A percentile compares a stretch with the other conserved stretches of the same genome.
These are phyloP conservation scores for Empis stercorea DNA, from an alignment of 2,888 invertebrate genomes.

Conservation along the genomic window DNA sequence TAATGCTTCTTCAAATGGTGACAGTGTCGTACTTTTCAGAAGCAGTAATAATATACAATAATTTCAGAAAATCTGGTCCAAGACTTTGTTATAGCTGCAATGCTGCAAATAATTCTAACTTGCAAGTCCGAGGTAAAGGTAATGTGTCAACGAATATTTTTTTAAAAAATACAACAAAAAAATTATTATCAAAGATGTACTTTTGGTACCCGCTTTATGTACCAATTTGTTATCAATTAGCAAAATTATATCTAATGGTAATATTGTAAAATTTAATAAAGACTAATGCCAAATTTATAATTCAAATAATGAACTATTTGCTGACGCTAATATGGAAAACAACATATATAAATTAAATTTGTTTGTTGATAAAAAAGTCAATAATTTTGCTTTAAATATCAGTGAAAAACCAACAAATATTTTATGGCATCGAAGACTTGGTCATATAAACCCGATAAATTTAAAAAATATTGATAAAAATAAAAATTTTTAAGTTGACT, in stretches of 20 bases:
- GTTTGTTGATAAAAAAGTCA: neutral
- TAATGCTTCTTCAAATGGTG: too few species aligned
- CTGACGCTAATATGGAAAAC: neutral
- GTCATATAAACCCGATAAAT: neutral
- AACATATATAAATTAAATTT: conserved; percentile 3
- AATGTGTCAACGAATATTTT: too few species aligned
- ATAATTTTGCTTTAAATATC: neutral
- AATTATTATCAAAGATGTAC: neutral
- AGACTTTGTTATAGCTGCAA: too few species aligned
- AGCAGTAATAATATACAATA: too few species aligned
- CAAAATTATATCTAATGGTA: conserved; percentile 2
- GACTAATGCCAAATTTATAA: conserved; percentile 2
- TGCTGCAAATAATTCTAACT: too few species aligned
- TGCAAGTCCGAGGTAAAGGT: too few species aligned
- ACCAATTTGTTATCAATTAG: conserved; percentile 5
- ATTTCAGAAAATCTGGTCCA: too few species aligned
- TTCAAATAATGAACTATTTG: neutral
- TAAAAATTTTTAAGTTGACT: neutral
- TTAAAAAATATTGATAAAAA: neutral
- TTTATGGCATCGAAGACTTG: conserved; percentile 4
- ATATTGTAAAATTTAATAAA: neutral
- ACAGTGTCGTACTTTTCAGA: too few species aligned
- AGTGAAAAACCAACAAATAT: neutral
- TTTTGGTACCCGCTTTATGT: conserved; percentile 1
- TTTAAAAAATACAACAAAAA: too few species aligned